phyloP scores from a whole-genome alignment of 2,888 invertebrate species.

The Auanema freiburgensis region DNA sequence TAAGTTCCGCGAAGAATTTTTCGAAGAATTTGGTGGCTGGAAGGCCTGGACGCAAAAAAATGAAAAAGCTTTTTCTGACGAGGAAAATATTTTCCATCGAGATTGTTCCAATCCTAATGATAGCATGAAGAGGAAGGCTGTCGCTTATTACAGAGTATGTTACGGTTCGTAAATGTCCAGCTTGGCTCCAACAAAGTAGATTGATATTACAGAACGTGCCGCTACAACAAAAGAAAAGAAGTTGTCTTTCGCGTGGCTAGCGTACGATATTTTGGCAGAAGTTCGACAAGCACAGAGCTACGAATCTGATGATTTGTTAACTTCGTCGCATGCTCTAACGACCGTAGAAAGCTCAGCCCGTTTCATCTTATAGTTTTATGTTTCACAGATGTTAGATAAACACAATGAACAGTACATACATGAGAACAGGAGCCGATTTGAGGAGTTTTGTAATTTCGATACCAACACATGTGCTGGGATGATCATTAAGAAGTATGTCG shows the following conservation, averaged over 20 bases:
- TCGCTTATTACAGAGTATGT: conserved; percentile 37
- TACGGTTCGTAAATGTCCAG: conserved; percentile 33
- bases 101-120: conserved; percentile 20
- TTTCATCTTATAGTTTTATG: background rate
- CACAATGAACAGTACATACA: conserved; percentile 27
- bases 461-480: conserved; percentile 7
- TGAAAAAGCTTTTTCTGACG: conserved; percentile 19
- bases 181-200: too few relatives aligned
- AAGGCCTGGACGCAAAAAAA: conserved; percentile 2
- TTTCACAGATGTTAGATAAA: conserved; percentile 23
- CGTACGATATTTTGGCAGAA: conserved; percentile 45
- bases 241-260: conserved; percentile 57
- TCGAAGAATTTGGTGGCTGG: conserved; percentile 30
- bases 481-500: conserved; percentile 13
- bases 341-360: background rate
- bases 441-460: conserved; percentile 15
- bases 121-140: conserved; percentile 33
- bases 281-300: conserved; percentile 22
- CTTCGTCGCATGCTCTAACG: background rate
- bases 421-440: conserved; percentile 19
- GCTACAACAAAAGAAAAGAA: conserved; percentile 24
- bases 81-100: conserved; percentile 33
- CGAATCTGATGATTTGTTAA: background rate
- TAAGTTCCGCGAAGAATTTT: conserved; percentile 31
- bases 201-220: conserved; percentile 32